Base-by-base conservation (phyloP, 37 sponge, comb jelly and placozoan genomes). In the Chondrilla cf. caribensis region DNA sequence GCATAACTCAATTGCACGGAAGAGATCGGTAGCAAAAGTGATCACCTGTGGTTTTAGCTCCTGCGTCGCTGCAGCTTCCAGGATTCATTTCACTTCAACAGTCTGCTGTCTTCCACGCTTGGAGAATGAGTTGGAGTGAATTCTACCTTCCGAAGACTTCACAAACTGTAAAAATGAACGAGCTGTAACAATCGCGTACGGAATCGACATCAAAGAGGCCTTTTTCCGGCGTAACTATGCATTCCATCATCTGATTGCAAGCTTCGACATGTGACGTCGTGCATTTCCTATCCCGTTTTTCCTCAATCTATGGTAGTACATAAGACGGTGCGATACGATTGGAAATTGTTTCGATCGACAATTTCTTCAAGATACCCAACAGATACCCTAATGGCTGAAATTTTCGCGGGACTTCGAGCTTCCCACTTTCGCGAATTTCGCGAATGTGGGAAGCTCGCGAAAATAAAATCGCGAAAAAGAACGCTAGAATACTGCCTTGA, bases 241-340 rank as follows among this genome's bases (percentile, higher is more conserved):
- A 59, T 6, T 59, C 22, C 60, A 59, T 59, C 60, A 59, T 59
- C 6, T n/a, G 60, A 59, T 67, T 4, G 33, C 68, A 33, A 67
- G 68, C 33, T 67, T 33, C 68, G 2, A 29, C 33, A 26, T n/a
- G 68, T 67, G 68, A 67, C 68, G 68, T 67, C 33, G 28, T 4
- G 68, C 29, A 67, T 67, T 67, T 67, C 35, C 68, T 67, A 59
- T 59, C 60, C 60, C 60, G 60, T 2, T 59, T 59, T 25, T 6
- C 7, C 60, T 11, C 57, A n/a, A n/a, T n/a, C n/a, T n/a, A n/a
- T n/a, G n/a, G n/a, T n/a, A n/a, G n/a, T n/a, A n/a, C n/a, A n/a
- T n/a, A n/a, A n/a, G n/a, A n/a, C n/a, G n/a, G n/a, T n/a, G n/a
- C n/a, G n/a, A n/a, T n/a, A n/a, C n/a, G n/a, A n/a, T n/a, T n/a